Base-by-base conservation (phyloP, 2,113 vertebrate genomes). In the Eleginops maclovinus region DNA sequence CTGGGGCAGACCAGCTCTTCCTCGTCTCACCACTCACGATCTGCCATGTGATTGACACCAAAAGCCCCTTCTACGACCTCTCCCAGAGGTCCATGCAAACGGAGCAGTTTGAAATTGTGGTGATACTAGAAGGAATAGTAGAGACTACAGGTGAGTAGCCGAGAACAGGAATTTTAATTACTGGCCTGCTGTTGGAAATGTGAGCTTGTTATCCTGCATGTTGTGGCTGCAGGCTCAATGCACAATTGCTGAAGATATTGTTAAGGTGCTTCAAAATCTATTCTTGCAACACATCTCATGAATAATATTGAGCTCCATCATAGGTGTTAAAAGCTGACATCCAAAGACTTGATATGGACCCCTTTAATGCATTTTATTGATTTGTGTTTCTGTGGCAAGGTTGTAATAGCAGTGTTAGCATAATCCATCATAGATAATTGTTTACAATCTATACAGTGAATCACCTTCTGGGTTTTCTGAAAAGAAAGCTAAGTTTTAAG, bases 1-100 rank as follows among this genome's bases (percentile, higher is more conserved):
- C 98, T 0, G 98, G 98, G 16, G 98, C 98, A 0, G 98, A 99
- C 92, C 98, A 99, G 94, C 98, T 99, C 67, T 99, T 99, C 92
- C 97, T 99, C 81, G 98, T 99, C 89, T 99, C 98, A 44, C 98
- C 98, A 0, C 98, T 99, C 84, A 99, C 98, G 54, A 99, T 99
- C 94, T 99, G 98, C 94, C 98, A 99, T 79, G 96, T 99, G 94
- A 99, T 99, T 46, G 98, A 99, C 89, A 91, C 96, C 94, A 98
- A 99, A 94, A 99, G 98, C 93, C 98, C 98, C 87, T 99, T 99
- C 94, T 99, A 99, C 81, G 97, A 99, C 81, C 96, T 99, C 47
- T 99, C 97, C 11, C 97, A 98, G 94, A 95, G 97, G 83, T 98
- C 97, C 95, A 99, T 99, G 96, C 97, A 97, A 76, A 98, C 92